Percentiles rank a stretch among this genome's conserved stretches.
Evolutionary conservation across 2,113 vertebrate genomes (phyloP).

Genomic region (Pheucticus melanocephalus): DNA sequence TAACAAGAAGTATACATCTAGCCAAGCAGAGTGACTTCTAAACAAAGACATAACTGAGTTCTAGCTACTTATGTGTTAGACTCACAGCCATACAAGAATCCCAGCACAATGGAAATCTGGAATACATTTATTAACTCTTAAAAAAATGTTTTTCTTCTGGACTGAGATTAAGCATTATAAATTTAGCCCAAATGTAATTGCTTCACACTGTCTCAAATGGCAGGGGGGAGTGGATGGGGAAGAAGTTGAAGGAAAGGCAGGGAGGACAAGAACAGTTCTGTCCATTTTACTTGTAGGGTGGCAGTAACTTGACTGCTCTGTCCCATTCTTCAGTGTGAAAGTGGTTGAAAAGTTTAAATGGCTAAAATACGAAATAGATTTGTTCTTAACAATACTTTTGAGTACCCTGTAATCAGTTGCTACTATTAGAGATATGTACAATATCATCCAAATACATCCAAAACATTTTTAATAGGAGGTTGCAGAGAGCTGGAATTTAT

Average conservation of each 20-base stretch:
- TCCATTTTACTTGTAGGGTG: not conserved
- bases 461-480: not conserved
- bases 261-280: not conserved
- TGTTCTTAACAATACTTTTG: not conserved
- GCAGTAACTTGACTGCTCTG: not conserved
- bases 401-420: not conserved
- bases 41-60: not conserved
- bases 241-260: not conserved
- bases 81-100: not conserved
- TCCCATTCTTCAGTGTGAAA: not conserved
- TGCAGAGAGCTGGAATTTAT: not conserved
- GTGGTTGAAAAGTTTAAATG: not conserved
- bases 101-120: not conserved
- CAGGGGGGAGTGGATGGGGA: accelerated
- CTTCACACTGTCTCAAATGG: not conserved
- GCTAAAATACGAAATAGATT: not conserved
- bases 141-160: not conserved
- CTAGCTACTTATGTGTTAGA: not conserved
- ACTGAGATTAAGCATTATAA: not conserved
- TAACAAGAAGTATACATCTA: not conserved
- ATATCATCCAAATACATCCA: not conserved
- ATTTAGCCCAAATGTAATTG: not conserved
- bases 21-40: not conserved
- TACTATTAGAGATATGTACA: not conserved
- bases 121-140: not conserved